A percentile compares a stretch with the other conserved stretches of the same genome.
Evolutionary conservation across 2,888 invertebrate genomes (phyloP).

Genomic region (Scaeva pyrastri): DNA sequence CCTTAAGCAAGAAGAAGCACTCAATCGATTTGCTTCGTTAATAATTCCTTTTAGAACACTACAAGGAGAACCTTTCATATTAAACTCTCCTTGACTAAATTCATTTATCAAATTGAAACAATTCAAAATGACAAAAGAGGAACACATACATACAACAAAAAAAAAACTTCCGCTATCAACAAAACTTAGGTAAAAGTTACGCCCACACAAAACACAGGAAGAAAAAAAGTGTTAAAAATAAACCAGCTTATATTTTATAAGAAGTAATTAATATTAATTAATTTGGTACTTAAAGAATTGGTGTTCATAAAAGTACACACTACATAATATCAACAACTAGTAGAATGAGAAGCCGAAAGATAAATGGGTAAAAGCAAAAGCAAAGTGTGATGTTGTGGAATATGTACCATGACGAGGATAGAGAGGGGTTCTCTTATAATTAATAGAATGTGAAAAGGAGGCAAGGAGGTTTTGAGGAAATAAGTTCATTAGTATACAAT

Average conservation of each 20-base stretch:
- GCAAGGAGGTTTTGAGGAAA: constrained; percentile 7
- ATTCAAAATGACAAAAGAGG: background rate
- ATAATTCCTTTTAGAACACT: no score
- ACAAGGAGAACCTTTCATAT: no score
- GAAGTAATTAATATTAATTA: constrained; percentile 38
- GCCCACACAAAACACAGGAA: background rate
- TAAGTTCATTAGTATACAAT: constrained; percentile 33
- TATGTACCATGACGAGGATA: background rate
- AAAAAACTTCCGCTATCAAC: background rate
- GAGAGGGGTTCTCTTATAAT: constrained; percentile 7
- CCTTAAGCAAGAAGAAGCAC: no score
- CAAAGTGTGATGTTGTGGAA: constrained; percentile 1
- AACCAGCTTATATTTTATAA: constrained; percentile 13
- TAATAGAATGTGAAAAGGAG: constrained; percentile 27
- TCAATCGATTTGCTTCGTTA: no score
- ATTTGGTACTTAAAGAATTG: constrained; percentile 37
- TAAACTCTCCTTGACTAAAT: background rate
- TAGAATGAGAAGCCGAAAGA: background rate
- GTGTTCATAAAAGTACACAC: constrained; percentile 30
- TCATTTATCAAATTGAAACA: constrained; percentile 3
- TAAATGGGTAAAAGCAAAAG: background rate
- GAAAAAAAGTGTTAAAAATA: constrained; percentile 3
- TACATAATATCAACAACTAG: background rate
- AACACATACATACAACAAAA: background rate
- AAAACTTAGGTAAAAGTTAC: background rate